Percentiles rank a stretch among this genome's conserved stretches.
These are phyloP conservation scores for Drosophila limbata DNA, from an alignment of 2,888 invertebrate genomes.

Conservation along the genomic window DNA sequence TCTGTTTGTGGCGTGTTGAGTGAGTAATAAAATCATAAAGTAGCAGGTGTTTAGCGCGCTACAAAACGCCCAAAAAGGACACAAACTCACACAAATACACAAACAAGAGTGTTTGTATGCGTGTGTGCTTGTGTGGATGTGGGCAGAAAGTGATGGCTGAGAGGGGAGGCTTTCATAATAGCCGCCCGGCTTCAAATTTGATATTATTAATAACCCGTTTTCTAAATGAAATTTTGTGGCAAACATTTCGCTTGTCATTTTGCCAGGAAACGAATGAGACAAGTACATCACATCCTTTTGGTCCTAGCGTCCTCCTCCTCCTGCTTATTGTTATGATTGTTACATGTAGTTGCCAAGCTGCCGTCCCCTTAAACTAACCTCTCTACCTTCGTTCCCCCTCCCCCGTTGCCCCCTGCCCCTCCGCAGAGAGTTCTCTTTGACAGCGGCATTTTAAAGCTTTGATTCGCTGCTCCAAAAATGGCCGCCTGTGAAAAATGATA, in stretches of 20 bases:
- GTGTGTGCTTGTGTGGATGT: background rate
- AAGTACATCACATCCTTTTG: slow-evolving; percentile 65
- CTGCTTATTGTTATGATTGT: slow-evolving; percentile 28
- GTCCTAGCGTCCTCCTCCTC: slow-evolving; percentile 9
- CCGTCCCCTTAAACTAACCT: background rate
- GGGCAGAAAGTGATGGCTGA: background rate
- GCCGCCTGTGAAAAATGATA: slow-evolving; percentile 69
- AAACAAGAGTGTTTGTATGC: background rate
- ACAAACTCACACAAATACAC: slow-evolving; percentile 18
- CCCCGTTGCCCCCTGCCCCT: background rate
- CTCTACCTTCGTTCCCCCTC: background rate
- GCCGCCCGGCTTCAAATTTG: slow-evolving; percentile 66
- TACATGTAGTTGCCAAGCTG: slow-evolving; percentile 38
- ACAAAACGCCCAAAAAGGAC: slow-evolving; percentile 44
- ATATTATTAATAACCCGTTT: slow-evolving; percentile 78
- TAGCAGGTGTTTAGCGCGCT: slow-evolving; percentile 72
- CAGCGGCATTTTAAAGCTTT: slow-evolving; percentile 72
- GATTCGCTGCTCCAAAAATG: slow-evolving; percentile 61
- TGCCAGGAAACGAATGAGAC: slow-evolving; percentile 74
- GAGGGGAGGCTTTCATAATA: slow-evolving; percentile 33
- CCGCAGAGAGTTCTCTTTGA: slow-evolving; percentile 48
- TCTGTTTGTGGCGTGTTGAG: slow-evolving; percentile 63
- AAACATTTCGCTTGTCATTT: slow-evolving; percentile 75
- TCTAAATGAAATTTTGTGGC: slow-evolving; percentile 77
- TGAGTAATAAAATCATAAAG: slow-evolving; percentile 75